Evolutionary conservation across 2,888 invertebrate genomes (phyloP), one percentile per base, ranked within the genome.

Genomic region (Bimastos eiseni): DNA sequence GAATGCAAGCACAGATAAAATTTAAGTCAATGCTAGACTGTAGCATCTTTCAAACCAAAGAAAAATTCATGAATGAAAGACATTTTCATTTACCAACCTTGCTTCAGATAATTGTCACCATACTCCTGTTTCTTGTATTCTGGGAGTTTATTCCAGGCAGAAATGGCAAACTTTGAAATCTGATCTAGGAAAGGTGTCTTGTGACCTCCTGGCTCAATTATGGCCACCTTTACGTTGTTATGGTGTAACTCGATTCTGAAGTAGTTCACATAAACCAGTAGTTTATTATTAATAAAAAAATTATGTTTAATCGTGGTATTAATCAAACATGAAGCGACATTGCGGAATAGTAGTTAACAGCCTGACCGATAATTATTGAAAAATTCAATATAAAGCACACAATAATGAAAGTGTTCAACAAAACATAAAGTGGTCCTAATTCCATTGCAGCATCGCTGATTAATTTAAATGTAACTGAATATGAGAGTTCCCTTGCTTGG

Each of bases 131-230:
- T 91, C n/a, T 38, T 38, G 49, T 24, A 37, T 33, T 38, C 49
- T 30, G 44, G 34, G 24, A 91, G 44, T 33, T 86, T 70, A 33
- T 90, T 88, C 91, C 91, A 91, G 11, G 86, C 90, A 70, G 37
- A 36, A 36, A 37, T 30, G 38, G 90, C 33, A 49, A 49, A 88
- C n/a, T 37, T 33, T 13, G 36, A n/a, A 34, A 90, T 13, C 30
- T 83, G 44, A 24, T 83, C 38, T 8, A 49, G 83, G 44, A 91
- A 91, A 24, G 86, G 84, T 13, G 91, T 90, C 37, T 49, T 33
- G 70, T 91, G 90, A 17, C 86, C 70, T 33, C 91, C 91, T 34
- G 91, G 91, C 38, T 91, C 88, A 41, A 91, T 90, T 17, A 88
- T 70, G 34, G 83, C 41, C 41, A 91, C 91, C 34, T 86, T 38